Base-by-base conservation (phyloP, 1,140 invertebrate genomes). In the Triops longicaudatus region DNA sequence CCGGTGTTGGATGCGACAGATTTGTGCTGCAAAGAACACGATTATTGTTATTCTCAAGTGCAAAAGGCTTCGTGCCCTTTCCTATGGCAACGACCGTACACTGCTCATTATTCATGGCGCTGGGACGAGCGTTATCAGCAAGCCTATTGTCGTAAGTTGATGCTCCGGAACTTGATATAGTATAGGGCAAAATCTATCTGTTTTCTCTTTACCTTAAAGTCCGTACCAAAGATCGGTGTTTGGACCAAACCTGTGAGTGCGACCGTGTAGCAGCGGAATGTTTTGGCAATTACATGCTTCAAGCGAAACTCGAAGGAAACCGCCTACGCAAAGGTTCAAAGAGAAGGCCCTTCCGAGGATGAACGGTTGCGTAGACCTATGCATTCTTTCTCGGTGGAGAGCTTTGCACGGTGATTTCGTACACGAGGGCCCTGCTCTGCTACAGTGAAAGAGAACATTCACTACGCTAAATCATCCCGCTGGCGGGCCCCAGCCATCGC, bases 211-310 rank as follows among this genome's bases (percentile, higher is more conserved):
- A 6, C 50, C 6, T 26, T 72, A 1, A 28, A 77, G 76, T 77
- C 0, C 14, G 76, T 28, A 77, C 76, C 27, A 73, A 73, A 22
- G 76, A 77, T 44, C 63, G 76, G 26, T 77, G 76, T 37, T 72
- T 42, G 10, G 76, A 77, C 76, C 63, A 73, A 42, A 77, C 76
- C 17, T 77, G 76, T 73, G 76, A 77, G 27, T 77, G 76, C 26
- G 76, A 77, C 37, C 76, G 76, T 1, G 72, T 73, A 10, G 76
- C 76, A 1, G 76, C 76, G 6, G 31, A 72, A n/a, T 77, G 76
- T 44, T 77, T 77, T 72, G 72, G 63, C 72, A 72, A 44, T 73
- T 73, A 77, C 76, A 77, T 77, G 76, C 73, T 77, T 26, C 73
- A 77, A 72, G 71, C 73, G 27, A 72, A 73, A 26, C 72, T 77